Conservation (phyloP, 2,113 vertebrate species). For the Meleagris gallopavo region DNA sequence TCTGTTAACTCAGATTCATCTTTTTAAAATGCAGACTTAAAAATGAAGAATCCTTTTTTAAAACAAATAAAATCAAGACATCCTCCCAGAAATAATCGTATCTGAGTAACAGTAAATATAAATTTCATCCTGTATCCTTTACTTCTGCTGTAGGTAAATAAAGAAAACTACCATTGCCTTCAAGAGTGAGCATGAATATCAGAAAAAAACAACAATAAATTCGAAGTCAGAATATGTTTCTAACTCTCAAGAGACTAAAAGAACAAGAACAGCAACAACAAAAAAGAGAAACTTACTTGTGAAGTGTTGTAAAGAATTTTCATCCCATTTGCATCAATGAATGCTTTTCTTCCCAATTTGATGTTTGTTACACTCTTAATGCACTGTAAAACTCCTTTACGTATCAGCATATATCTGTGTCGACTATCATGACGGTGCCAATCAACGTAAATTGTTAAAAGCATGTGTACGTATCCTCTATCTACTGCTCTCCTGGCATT, state of each 20-base stretch:
- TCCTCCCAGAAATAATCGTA: background rate
- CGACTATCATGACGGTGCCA: constrained; percentile 95
- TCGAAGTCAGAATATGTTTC: background rate
- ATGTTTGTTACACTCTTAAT: constrained; percentile 94
- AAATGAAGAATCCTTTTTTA: background rate
- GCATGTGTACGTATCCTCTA: constrained; percentile 84
- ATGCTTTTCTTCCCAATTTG: constrained; percentile 94
- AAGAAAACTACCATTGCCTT: background rate
- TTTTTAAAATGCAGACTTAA: background rate
- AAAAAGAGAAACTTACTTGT: constrained; percentile 80
- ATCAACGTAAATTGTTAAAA: constrained; percentile 91
- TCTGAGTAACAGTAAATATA: background rate
- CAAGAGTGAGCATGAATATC: background rate
- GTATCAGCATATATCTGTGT: constrained; percentile 92
- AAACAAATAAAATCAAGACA: background rate
- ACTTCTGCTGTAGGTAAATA: background rate
- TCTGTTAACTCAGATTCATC: background rate
- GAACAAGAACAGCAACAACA: background rate
- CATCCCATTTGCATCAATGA: constrained; percentile 94
- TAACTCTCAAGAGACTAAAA: background rate
- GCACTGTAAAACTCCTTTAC: constrained; percentile 93
- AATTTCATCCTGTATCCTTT: background rate
- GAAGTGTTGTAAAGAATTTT: constrained; percentile 94
- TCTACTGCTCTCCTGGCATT: constrained; percentile 94
- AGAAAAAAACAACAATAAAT: background rate